phyloP scores from a whole-genome alignment of 2,113 vertebrate species.

The Etia nguti region DNA sequence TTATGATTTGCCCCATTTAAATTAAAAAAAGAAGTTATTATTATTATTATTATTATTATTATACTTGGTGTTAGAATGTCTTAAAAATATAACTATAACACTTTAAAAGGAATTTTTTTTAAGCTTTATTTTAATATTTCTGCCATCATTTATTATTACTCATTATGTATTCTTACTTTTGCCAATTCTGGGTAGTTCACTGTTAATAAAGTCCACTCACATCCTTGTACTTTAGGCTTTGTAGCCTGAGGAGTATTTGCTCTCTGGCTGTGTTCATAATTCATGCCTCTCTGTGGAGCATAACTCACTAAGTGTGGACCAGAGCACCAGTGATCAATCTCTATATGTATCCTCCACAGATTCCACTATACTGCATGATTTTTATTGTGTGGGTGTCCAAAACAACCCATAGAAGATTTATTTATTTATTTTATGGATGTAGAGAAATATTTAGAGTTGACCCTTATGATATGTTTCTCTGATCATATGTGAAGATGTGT shows the following conservation, averaged over 20 bases:
- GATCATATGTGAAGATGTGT: neutral
- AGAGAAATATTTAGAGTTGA: neutral
- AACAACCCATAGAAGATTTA: neutral
- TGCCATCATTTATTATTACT: neutral
- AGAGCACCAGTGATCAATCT: neutral
- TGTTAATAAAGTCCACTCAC: neutral
- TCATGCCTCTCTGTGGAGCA: neutral
- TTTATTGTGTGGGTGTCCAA: neutral
- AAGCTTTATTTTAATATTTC: neutral
- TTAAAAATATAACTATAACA: neutral
- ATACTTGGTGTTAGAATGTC: neutral
- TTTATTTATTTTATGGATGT: neutral
- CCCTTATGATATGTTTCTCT: neutral
- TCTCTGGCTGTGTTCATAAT: neutral
- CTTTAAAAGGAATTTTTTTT: fast-evolving
- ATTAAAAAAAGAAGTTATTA: fast-evolving
- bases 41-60: neutral
- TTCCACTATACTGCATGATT: neutral
- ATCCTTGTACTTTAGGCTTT: neutral
- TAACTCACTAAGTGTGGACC: neutral
- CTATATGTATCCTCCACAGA: neutral
- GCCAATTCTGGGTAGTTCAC: neutral
- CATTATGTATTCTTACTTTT: neutral
- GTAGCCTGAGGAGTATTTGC: neutral
- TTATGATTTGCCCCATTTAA: neutral